Evolutionary conservation across 2,888 invertebrate genomes (phyloP).

Genomic region (Hypomecis punctinalis): DNA sequence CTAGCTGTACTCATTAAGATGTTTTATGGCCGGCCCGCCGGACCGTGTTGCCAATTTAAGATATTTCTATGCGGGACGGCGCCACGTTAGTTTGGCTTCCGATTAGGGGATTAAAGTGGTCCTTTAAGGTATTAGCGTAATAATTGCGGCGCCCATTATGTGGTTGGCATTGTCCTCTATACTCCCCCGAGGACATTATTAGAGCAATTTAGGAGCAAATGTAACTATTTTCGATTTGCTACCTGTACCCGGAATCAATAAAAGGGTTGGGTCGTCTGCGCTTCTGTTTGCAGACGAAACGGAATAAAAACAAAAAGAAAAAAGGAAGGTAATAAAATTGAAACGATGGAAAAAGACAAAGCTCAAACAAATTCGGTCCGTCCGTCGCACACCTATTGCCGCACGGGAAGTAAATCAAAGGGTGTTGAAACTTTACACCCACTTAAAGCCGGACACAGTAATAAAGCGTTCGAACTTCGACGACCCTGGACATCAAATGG

Average conservation of each 20-base stretch:
- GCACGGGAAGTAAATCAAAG: slow-evolving; percentile 81
- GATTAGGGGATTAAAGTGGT: slow-evolving; percentile 83
- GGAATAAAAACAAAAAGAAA: slow-evolving; percentile 59
- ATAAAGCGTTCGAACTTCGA: slow-evolving; percentile 84
- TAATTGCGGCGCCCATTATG: slow-evolving; percentile 80
- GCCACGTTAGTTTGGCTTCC: slow-evolving; percentile 83
- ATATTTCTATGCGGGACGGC: slow-evolving; percentile 84
- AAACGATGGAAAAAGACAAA: slow-evolving; percentile 64
- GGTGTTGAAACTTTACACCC: slow-evolving; percentile 86
- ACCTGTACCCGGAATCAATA: slow-evolving; percentile 39
- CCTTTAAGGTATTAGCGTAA: slow-evolving; percentile 83
- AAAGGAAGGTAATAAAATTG: slow-evolving; percentile 57
- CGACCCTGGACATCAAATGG: slow-evolving; percentile 82
- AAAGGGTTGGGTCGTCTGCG: slow-evolving; percentile 14
- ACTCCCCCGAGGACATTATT: slow-evolving; percentile 50
- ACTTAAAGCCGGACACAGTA: slow-evolving; percentile 85
- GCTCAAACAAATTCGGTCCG: slow-evolving; percentile 70
- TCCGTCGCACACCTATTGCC: slow-evolving; percentile 73
- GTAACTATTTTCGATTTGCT: slow-evolving; percentile 43
- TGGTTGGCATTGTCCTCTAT: slow-evolving; percentile 69
- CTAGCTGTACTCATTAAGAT: slow-evolving; percentile 85
- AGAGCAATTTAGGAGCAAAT: slow-evolving; percentile 52
- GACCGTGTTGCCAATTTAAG: slow-evolving; percentile 85
- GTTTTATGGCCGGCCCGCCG: slow-evolving; percentile 84
- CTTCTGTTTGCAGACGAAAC: slow-evolving; percentile 33